Evolutionary conservation across 1,140 invertebrate genomes (phyloP).

Genomic region (Drosophila leontia): DNA sequence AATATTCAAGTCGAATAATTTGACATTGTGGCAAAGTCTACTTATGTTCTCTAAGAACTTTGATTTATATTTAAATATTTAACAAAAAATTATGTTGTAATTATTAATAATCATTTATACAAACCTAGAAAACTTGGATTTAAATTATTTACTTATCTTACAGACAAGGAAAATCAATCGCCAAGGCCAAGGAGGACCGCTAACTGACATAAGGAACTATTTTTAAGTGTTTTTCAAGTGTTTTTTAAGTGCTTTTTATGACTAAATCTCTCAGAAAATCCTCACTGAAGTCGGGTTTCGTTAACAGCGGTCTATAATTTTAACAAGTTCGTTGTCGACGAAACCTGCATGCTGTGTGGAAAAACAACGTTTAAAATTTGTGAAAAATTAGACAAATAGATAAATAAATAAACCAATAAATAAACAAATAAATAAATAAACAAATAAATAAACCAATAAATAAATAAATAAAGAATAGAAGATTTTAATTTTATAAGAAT

Average conservation of each 20-base stretch:
- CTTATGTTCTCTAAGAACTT: neutral
- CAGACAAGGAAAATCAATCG: neutral
- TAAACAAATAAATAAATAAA: too few species aligned
- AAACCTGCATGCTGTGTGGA: constrained; percentile 93
- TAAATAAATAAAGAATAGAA: too few species aligned
- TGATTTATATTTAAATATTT: neutral
- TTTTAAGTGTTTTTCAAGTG: neutral
- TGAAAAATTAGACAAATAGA: neutral
- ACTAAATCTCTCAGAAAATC: constrained; percentile 25
- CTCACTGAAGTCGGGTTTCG: constrained; percentile 91
- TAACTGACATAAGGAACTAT: neutral
- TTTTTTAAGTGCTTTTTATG: neutral
- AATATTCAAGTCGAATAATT: neutral
- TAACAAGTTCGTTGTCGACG: constrained; percentile 94
- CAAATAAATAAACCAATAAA: neutral
- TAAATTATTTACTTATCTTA: neutral
- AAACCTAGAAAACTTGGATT: neutral
- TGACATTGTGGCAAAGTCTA: neutral
- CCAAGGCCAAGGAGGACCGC: neutral
- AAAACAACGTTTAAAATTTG: constrained; percentile 38
- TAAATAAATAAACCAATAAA: too few species aligned
- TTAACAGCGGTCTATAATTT: constrained; percentile 88
- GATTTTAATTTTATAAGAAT: too few species aligned
- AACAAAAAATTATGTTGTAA: neutral
- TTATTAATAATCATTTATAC: neutral